phyloP scores from a whole-genome alignment of 2,888 invertebrate genomes.

The Tholera decimalis region DNA sequence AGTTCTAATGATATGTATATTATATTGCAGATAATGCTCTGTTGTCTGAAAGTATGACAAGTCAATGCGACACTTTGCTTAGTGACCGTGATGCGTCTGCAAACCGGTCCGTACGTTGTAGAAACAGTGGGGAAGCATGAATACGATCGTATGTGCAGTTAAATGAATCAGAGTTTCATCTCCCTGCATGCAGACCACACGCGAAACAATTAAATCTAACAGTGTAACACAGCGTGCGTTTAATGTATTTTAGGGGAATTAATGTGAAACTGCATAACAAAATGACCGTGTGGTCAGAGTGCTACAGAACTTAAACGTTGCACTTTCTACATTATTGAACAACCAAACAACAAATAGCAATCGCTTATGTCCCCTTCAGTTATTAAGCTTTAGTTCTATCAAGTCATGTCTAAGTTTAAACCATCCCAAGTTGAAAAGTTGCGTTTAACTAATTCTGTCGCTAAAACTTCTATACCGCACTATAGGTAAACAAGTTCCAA shows the following conservation, averaged over 20 bases:
- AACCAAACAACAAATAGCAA: neutral
- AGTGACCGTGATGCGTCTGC: conserved; percentile 18
- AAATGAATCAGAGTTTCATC: conserved; percentile 47
- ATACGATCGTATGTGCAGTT: conserved; percentile 38
- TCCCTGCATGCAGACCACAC: conserved; percentile 28
- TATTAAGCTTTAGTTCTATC: neutral
- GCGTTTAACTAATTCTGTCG: conserved; percentile 7
- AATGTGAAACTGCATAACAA: conserved; percentile 26
- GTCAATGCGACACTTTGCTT: conserved; percentile 23
- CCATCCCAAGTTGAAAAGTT: neutral
- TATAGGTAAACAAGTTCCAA: neutral
- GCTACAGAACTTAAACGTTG: neutral
- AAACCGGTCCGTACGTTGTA: conserved; percentile 26
- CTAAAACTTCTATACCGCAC: neutral
- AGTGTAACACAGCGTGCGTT: conserved; percentile 40
- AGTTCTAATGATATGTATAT: neutral
- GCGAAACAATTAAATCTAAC: conserved; percentile 54
- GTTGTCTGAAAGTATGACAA: conserved; percentile 28
- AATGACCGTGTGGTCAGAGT: conserved; percentile 5
- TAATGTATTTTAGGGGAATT: conserved; percentile 53
- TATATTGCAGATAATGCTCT: neutral
- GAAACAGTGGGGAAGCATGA: conserved; percentile 18
- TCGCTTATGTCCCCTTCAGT: neutral
- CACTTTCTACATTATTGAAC: neutral
- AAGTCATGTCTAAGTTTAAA: neutral